Base-by-base conservation (phyloP, 1,140 invertebrate species). In the Aphelinus certus region DNA sequence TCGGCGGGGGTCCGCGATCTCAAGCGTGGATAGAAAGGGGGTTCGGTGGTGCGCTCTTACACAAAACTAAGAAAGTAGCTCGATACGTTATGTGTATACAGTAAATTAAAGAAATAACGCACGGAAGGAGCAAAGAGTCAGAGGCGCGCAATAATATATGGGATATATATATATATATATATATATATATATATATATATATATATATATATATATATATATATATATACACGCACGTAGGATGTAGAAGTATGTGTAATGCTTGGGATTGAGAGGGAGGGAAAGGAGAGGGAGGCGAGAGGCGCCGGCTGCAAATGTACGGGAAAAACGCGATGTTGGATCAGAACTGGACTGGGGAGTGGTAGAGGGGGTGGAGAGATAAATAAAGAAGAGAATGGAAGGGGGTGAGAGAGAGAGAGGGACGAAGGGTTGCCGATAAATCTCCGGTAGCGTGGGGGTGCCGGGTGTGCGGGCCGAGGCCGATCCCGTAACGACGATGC, bases 391-490 rank as follows among this genome's bases (percentile, higher is more conserved):
- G 26, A 1, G 5, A 64, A 61, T 60, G 46, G 3, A 47, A 26
- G 26, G 26, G 46, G 45, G 7, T 7, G 26, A 26, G 5, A 26
- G 68, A 67, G 68, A 67, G 51, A 10, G 43, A 3, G 3, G 64
- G 67, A 75, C 75, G 71, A 78, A 81, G 78, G 75, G 74, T 81
- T 81, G 72, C 49, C 82, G 78, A 82, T 82, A 82, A 81, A 83
- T 82, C 79, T 80, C 72, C 76, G 79, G 81, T 80, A 81, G 76
- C 73, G 70, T 67, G 77, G 75, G 69, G 68, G 64, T 60, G 72
- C 71, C 69, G 70, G 75, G 74, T 53, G 77, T 77, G 77, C 77
- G 76, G 75, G 72, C 76, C 76, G 76, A 75, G 76, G 73, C 73
- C 79, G 77, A 76, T 77, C 73, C 66, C 68, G 60, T 76, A 79